A percentile compares a stretch with the other conserved stretches of the same genome.
Conservation (phyloP, 2,113 vertebrate species). For the Cepphus grylle region DNA sequence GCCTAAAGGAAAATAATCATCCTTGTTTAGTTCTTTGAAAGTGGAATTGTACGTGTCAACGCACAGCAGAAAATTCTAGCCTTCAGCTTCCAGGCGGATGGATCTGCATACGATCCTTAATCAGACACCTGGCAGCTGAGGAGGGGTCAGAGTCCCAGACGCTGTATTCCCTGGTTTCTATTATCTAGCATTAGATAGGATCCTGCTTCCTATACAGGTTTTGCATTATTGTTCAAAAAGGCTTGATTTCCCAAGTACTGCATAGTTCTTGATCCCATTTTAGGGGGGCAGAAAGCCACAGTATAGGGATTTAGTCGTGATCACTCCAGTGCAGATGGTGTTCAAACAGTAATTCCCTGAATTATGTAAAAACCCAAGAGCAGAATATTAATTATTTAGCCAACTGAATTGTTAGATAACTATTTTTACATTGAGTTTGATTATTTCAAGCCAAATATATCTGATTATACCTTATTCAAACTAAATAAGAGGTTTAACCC, state of each 20-base stretch:
- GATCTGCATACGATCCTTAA: background rate
- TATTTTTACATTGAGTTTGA: background rate
- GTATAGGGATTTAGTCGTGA: background rate
- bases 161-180: background rate
- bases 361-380: background rate
- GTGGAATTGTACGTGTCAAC: background rate
- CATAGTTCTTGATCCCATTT: background rate
- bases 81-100: background rate
- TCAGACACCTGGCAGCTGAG: background rate
- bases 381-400: background rate
- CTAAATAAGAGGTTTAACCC: background rate
- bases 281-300: background rate
- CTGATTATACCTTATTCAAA: background rate
- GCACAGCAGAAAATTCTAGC: background rate
- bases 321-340: background rate
- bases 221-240: background rate
- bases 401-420: background rate
- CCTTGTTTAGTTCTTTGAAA: background rate
- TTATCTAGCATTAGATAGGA: background rate
- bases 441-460: background rate
- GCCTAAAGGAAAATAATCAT: conserved; percentile 6
- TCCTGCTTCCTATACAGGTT: background rate
- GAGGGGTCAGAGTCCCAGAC: background rate
- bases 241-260: background rate
- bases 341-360: background rate